Percentiles rank a stretch among this genome's conserved stretches.
Conservation (phyloP, 2,888 invertebrate species). For the Pseudococcus jackbeardsleyi region DNA sequence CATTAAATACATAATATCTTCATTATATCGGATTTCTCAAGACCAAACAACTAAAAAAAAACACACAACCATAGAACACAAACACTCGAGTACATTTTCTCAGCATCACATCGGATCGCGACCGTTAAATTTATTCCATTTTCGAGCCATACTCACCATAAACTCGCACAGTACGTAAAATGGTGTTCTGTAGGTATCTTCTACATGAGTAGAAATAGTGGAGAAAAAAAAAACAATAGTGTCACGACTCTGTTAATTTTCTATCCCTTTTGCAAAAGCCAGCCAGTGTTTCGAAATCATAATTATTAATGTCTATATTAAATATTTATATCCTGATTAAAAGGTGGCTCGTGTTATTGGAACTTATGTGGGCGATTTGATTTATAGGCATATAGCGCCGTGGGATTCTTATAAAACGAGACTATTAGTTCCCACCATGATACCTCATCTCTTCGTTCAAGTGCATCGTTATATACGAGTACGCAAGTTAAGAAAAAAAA, state of each 20-base stretch:
- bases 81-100: slow-evolving; percentile 21
- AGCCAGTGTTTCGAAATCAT: slow-evolving; percentile 33
- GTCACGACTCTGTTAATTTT: slow-evolving; percentile 50
- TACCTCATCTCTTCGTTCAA: slow-evolving; percentile 20
- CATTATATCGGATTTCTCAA: slow-evolving; percentile 11
- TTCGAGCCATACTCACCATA: background rate
- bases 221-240: slow-evolving; percentile 36
- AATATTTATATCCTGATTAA: slow-evolving; percentile 58
- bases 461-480: slow-evolving; percentile 30
- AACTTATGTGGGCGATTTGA: slow-evolving; percentile 61
- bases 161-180: background rate
- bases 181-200: background rate
- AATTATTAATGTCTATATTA: slow-evolving; percentile 57
- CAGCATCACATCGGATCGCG: background rate
- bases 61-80: background rate
- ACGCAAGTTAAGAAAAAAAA: slow-evolving; percentile 11
- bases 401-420: slow-evolving; percentile 63
- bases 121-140: slow-evolving; percentile 41
- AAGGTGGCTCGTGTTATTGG: slow-evolving; percentile 61
- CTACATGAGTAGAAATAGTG: background rate
- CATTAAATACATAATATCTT: slow-evolving; percentile 9
- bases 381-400: slow-evolving; percentile 59
- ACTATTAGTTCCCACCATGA: slow-evolving; percentile 61
- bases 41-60: background rate
- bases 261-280: slow-evolving; percentile 32